Base-by-base conservation (phyloP, 1,140 invertebrate species). In the Dendrolimus punctatus region DNA sequence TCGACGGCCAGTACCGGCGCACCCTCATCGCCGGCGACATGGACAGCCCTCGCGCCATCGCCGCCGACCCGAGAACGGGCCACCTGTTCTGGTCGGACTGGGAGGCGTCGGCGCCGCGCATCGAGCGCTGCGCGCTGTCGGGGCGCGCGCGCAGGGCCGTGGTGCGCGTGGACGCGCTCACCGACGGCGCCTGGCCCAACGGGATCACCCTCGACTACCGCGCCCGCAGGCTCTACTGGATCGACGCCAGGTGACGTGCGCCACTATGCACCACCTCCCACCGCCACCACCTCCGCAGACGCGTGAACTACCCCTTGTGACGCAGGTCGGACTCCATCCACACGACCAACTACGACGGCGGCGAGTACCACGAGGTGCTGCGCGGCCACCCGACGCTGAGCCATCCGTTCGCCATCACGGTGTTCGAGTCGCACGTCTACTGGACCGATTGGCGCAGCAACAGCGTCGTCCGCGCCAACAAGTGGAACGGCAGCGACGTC, bases 401-500 rank as follows among this genome's bases (percentile, higher is more conserved):
- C 36, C 97, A 99, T 88, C 96, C 97, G 0, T 98, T 96, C 87
- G 94, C 95, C n/a, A 90, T 98, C 6, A 92, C 95, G 0, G 89
- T 93, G 9, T 93, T 92, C 58, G 92, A 94, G 66, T 92, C 95
- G 62, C 93, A 93, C 71, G 90, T 99, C 0, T 99, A 96, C 83
- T 98, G 97, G 96, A 98, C 96, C 0, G 98, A 96, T 73, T 95
- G 94, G 94, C 85, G 92, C n/a, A 92, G 90, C 4, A 92, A 93
- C 62, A 72, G 72, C 59, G 88, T 96, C 7, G 90, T 94, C 53
- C 79, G 91, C 49, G 93, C 93, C 5, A 91, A 93, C 66, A 95
- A 95, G 81, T 90, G 87, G 93, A 93, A 88, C 61, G 91, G 91
- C 51, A 83, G 81, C 39, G 88, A 91, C 66, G 87, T 91, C 2